phyloP scores from a whole-genome alignment of 1,140 invertebrate genomes.

The Plodia interpunctella region DNA sequence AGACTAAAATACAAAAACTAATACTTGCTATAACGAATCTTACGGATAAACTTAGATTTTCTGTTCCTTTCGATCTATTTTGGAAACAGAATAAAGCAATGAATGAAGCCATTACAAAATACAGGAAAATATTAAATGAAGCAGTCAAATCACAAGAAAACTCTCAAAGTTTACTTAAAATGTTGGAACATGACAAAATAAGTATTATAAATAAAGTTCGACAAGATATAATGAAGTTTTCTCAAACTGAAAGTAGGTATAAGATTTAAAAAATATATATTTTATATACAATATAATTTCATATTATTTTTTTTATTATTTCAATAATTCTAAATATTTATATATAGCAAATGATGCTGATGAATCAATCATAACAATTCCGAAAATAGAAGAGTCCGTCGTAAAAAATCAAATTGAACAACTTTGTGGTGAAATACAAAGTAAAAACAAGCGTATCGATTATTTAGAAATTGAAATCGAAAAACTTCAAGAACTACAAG shows the following conservation, averaged over 20 bases:
- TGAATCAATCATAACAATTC: neutral
- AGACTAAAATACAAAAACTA: conserved; percentile 55
- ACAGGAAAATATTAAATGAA: conserved; percentile 45
- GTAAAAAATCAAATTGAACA: conserved; percentile 44
- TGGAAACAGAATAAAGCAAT: conserved; percentile 57
- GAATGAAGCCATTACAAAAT: conserved; percentile 51
- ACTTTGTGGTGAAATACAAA: conserved; percentile 33
- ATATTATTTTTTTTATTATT: too few species aligned
- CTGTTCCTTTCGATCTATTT: conserved; percentile 58
- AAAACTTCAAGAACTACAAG: conserved; percentile 41
- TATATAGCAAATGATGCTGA: neutral
- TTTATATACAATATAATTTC: neutral
- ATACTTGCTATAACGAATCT: conserved; percentile 47
- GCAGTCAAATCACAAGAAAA: conserved; percentile 26
- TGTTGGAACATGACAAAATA: conserved; percentile 39
- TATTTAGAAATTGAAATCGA: conserved; percentile 32
- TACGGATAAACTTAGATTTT: conserved; percentile 53
- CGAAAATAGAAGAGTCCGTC: conserved; percentile 30
- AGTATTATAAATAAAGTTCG: conserved; percentile 31
- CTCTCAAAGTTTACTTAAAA: conserved; percentile 27
- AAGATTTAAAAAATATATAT: neutral
- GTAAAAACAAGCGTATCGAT: conserved; percentile 41
- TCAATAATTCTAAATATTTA: neutral
- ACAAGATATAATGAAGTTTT: conserved; percentile 9
- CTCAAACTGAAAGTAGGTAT: neutral